Conservation (phyloP, 2,888 invertebrate species). For the Mycogona germanica region DNA sequence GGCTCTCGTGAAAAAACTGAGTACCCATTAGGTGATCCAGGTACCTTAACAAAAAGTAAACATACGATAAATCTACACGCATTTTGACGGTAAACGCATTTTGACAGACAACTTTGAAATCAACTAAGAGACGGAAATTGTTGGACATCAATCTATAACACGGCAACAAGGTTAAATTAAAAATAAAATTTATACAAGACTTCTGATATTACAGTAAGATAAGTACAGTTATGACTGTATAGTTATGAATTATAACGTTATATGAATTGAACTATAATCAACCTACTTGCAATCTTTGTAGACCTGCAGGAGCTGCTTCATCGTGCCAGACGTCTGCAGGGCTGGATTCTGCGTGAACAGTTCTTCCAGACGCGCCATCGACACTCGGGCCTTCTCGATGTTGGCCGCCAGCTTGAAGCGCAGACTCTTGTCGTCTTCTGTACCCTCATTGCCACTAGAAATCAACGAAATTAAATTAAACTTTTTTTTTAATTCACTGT, state of each 20-base stretch:
- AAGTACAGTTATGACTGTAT: too few species aligned
- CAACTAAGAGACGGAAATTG: too few species aligned
- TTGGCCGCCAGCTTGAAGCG: conserved; percentile 54
- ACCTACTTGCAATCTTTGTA: conserved; percentile 61
- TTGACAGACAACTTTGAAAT: too few species aligned
- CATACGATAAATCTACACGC: too few species aligned
- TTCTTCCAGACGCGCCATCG: conserved; percentile 61
- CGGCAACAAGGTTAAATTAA: too few species aligned
- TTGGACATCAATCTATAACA: too few species aligned
- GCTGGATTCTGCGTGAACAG: conserved; percentile 64
- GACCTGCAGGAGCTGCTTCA: conserved; percentile 63
- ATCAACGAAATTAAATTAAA: background rate
- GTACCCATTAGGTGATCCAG: conserved; percentile 76
- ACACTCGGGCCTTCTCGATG: conserved; percentile 60
- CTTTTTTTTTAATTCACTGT: too few species aligned
- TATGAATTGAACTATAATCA: background rate
- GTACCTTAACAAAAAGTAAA: too few species aligned
- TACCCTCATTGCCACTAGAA: background rate
- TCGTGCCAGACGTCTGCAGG: conserved; percentile 57
- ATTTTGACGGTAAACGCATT: too few species aligned
- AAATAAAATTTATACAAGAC: too few species aligned
- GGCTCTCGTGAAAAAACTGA: conserved; percentile 61
- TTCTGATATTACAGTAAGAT: too few species aligned
- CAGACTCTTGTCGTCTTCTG: conserved; percentile 33
- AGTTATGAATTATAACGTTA: too few species aligned